Evolutionary conservation across 2,113 vertebrate species (phyloP).

Genomic region (Chlorodrepanis virens): DNA sequence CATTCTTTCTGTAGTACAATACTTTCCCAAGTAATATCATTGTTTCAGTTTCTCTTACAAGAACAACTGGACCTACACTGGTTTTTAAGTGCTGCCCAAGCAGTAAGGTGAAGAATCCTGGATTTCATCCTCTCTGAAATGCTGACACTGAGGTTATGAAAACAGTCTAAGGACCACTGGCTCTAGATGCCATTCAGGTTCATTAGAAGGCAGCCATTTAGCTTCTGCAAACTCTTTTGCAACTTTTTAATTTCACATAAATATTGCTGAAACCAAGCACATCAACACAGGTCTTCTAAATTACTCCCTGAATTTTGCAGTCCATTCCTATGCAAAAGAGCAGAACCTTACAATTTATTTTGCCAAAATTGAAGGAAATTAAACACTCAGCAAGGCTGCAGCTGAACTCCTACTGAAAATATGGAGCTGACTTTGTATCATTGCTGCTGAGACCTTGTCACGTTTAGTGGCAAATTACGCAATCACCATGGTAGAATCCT

Average conservation of each 20-base stretch:
- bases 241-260: not conserved
- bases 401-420: not conserved
- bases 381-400: not conserved
- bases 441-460: not conserved
- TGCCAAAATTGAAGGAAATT: not conserved
- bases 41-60: not conserved
- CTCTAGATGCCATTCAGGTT: not conserved
- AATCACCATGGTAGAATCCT: not conserved
- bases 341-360: not conserved
- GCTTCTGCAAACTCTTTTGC: not conserved
- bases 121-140: not conserved
- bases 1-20: not conserved
- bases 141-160: not conserved
- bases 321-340: not conserved
- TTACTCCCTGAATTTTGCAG: not conserved
- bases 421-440: not conserved
- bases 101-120: not conserved
- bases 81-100: not conserved
- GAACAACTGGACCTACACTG: not conserved
- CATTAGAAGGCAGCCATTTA: not conserved
- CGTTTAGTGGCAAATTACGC: not conserved
- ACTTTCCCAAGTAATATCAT: not conserved
- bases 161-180: not conserved
- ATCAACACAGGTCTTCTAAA: not conserved
- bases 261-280: not conserved